Conservation (phyloP, 2,797 vertebrate species). For the Octomys mimax region DNA sequence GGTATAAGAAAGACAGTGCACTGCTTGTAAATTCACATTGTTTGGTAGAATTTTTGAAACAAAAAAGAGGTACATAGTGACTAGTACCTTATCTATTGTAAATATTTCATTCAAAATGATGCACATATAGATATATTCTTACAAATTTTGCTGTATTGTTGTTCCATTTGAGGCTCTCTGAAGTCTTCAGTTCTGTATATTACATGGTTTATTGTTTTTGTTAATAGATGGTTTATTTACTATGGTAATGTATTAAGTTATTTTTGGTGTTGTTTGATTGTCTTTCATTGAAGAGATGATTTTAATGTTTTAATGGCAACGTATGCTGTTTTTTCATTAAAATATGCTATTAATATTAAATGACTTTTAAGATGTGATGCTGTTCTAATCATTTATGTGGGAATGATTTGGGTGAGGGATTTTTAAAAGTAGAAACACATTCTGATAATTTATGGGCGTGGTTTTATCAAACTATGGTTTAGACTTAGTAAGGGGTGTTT, state of each 20-base stretch:
- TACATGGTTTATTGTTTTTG: constrained; percentile 87
- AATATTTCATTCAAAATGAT: constrained; percentile 97
- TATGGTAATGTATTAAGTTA: constrained; percentile 96
- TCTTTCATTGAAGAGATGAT: constrained; percentile 97
- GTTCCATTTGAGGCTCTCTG: constrained; percentile 94
- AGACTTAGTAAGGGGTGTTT: constrained; percentile 42
- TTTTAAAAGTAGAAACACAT: constrained; percentile 50
- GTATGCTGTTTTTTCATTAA: constrained; percentile 86
- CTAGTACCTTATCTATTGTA: constrained; percentile 94
- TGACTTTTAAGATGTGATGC: constrained; percentile 75
- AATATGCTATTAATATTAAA: constrained; percentile 86
- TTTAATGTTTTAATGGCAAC: constrained; percentile 94
- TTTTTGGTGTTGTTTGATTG: constrained; percentile 97
- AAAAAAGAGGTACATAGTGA: constrained; percentile 88
- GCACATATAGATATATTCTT: constrained; percentile 98
- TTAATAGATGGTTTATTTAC: constrained; percentile 93
- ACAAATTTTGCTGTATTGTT: constrained; percentile 97
- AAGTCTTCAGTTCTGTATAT: constrained; percentile 94
- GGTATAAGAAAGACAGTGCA: constrained; percentile 86
- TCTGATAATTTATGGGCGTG: constrained; percentile 42
- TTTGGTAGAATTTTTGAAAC: constrained; percentile 93
- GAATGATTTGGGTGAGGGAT: constrained; percentile 57
- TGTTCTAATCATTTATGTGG: constrained; percentile 71
- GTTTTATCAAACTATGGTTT: constrained; percentile 45
- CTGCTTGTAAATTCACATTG: constrained; percentile 96